These are phyloP conservation scores for Nicator chloris DNA, from an alignment of 2,113 vertebrate genomes.

Conservation along the genomic window DNA sequence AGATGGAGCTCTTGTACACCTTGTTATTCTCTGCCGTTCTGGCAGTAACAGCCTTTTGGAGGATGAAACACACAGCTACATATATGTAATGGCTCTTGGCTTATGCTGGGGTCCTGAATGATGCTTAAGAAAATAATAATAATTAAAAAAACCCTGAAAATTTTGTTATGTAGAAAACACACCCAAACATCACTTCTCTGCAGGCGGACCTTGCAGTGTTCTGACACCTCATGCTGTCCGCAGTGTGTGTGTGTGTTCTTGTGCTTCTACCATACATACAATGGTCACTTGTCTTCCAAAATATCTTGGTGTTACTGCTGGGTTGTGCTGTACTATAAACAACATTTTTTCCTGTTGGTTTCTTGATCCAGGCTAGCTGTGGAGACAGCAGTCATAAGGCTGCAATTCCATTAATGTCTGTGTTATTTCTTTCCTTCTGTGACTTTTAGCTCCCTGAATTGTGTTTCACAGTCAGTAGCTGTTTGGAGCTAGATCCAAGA, in stretches of 20 bases:
- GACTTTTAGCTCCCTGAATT: neutral
- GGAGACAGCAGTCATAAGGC: neutral
- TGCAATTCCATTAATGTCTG: neutral
- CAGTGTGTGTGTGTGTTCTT: neutral
- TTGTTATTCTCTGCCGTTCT: neutral
- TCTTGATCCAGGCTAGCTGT: neutral
- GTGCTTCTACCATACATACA: rapidly evolving
- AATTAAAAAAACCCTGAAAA: neutral
- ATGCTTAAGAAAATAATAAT: neutral
- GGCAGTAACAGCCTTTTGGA: neutral
- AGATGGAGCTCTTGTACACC: neutral
- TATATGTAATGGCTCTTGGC: neutral
- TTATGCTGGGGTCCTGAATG: neutral
- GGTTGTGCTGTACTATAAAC: neutral
- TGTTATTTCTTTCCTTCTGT: neutral
- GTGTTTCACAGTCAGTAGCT: neutral
- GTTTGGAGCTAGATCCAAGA: neutral
- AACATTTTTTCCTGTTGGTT: neutral
- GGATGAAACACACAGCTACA: neutral
- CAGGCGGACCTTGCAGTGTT: neutral
- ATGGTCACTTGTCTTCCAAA: neutral
- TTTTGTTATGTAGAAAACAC: neutral
- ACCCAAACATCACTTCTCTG: neutral
- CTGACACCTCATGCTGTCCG: neutral
- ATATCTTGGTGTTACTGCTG: neutral